Percentiles rank a stretch among this genome's conserved stretches.
phyloP scores from a whole-genome alignment of 2,888 invertebrate species.

The Brenthis daphne region DNA sequence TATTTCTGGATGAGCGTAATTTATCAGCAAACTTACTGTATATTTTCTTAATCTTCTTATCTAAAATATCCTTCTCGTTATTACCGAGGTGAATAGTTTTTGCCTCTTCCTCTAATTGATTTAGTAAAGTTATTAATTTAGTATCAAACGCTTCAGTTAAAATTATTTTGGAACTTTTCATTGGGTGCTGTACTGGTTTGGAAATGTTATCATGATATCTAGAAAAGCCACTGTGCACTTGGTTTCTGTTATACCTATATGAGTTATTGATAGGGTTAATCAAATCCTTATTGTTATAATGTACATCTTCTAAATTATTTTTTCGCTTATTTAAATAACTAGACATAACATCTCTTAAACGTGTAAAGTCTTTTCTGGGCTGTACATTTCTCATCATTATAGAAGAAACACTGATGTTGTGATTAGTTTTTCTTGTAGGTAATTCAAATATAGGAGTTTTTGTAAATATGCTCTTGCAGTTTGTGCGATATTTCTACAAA shows the following conservation, averaged over 20 bases:
- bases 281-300: background rate
- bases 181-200: background rate
- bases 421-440: conserved; percentile 30
- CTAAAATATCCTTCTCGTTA: conserved; percentile 57
- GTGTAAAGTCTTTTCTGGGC: conserved; percentile 58
- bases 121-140: conserved; percentile 56
- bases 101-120: conserved; percentile 62
- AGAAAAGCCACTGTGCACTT: background rate
- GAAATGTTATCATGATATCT: background rate
- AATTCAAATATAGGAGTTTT: conserved; percentile 40
- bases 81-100: conserved; percentile 55
- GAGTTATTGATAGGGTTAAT: background rate
- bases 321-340: background rate
- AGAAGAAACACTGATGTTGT: conserved; percentile 16
- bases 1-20: background rate
- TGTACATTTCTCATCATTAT: conserved; percentile 49
- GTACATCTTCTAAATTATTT: background rate
- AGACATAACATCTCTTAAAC: conserved; percentile 27
- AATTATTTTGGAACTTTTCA: conserved; percentile 11
- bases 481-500: conserved; percentile 36
- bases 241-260: background rate
- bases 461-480: conserved; percentile 38
- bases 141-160: conserved; percentile 50
- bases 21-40: conserved; percentile 44
- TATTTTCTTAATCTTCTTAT: conserved; percentile 64